Evolutionary conservation across 35 echinoderm and acorn worm species (phyloP).

Genomic region (Ophioderma brevispina): DNA sequence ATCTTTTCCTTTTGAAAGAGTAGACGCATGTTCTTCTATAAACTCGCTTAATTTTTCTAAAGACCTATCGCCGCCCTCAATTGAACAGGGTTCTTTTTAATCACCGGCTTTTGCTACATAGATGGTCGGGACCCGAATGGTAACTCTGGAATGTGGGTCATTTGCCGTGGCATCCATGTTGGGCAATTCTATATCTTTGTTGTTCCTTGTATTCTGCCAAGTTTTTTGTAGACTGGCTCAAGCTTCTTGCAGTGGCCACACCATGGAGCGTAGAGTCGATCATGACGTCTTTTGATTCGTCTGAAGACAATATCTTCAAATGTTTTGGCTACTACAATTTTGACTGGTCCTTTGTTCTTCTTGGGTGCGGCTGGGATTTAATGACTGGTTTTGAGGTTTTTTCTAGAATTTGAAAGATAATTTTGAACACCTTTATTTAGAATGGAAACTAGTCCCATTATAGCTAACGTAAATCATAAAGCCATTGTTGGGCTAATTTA

Average conservation of each 20-base stretch:
- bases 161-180: constrained; percentile 98
- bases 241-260: constrained; percentile 98
- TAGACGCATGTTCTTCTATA: constrained; percentile 83
- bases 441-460: too few species aligned
- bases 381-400: constrained; percentile 85
- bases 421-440: too few species aligned
- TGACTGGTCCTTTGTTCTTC: constrained; percentile 86
- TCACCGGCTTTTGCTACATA: constrained; percentile 87
- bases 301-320: constrained; percentile 87
- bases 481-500: too few species aligned
- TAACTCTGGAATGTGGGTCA: constrained; percentile 57
- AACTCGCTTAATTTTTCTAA: constrained; percentile 80
- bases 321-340: constrained; percentile 81
- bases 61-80: constrained; percentile 66
- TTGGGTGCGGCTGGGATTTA: constrained; percentile 91
- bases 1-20: constrained; percentile 51
- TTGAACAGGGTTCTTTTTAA: constrained; percentile 71
- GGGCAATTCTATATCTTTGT: constrained; percentile 71
- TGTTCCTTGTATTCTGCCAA: constrained; percentile 92
- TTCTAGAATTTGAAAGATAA: too few species aligned
- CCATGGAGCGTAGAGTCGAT: constrained; percentile 96
- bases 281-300: constrained; percentile 62
- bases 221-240: constrained; percentile 92
- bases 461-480: too few species aligned
- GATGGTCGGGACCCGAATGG: constrained; percentile 72